Conservation (phyloP, 2,888 invertebrate species). For the Drosophila suboccidentalis region DNA sequence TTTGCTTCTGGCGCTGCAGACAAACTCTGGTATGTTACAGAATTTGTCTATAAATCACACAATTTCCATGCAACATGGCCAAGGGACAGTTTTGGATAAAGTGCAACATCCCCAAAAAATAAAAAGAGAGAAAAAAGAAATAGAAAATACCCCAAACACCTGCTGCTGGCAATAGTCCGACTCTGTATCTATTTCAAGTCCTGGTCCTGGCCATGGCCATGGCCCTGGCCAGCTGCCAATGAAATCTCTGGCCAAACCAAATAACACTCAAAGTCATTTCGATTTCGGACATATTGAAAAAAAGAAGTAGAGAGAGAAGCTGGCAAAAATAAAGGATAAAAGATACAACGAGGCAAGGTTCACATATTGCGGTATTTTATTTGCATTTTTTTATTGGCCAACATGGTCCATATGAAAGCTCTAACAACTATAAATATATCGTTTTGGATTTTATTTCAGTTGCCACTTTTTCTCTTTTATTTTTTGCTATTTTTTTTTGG, state of each 20-base stretch:
- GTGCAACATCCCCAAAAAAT: conserved; percentile 32
- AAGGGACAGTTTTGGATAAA: conserved; percentile 62
- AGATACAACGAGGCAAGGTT: conserved; percentile 9
- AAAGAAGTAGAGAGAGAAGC: neutral
- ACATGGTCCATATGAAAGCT: conserved; percentile 17
- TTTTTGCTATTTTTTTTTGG: conserved; percentile 6
- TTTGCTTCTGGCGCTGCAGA: conserved; percentile 61
- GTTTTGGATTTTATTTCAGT: conserved; percentile 58
- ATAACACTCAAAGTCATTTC: conserved; percentile 77
- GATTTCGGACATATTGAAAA: conserved; percentile 53
- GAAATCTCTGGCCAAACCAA: conserved; percentile 73
- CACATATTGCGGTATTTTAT: conserved; percentile 61
- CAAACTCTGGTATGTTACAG: conserved; percentile 27
- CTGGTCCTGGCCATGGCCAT: conserved; percentile 37
- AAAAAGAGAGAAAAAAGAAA: conserved; percentile 10
- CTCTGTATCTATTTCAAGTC: neutral
- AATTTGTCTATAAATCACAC: conserved; percentile 77
- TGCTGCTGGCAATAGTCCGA: conserved; percentile 55
- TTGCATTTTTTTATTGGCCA: conserved; percentile 54
- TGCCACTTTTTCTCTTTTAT: conserved; percentile 20
- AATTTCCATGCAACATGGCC: conserved; percentile 53
- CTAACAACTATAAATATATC: conserved; percentile 69
- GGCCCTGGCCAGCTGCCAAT: conserved; percentile 73
- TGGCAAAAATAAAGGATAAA: conserved; percentile 2
- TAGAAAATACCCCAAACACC: conserved; percentile 56